phyloP scores from a whole-genome alignment of 1,140 invertebrate species.

The Bombus waltoni region DNA sequence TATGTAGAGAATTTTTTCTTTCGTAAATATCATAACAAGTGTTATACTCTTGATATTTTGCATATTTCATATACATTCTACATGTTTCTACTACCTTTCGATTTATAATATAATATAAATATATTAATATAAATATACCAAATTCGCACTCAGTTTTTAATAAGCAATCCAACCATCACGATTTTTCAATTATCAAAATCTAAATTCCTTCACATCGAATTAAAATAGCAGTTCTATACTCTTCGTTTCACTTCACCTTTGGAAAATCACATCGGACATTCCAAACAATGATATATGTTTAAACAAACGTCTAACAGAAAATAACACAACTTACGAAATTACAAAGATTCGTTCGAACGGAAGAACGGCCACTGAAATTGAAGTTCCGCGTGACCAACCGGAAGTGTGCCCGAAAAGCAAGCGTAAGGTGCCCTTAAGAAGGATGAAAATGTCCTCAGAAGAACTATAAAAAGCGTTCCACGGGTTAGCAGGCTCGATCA shows the following conservation, averaged over 20 bases:
- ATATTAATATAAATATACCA: no score
- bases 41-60: neutral
- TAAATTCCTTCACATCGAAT: neutral
- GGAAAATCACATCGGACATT: neutral
- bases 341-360: neutral
- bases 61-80: neutral
- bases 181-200: neutral
- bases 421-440: neutral
- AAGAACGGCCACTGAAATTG: neutral
- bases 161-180: neutral
- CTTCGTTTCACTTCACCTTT: no score
- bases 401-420: constrained; percentile 35
- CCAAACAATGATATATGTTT: neutral
- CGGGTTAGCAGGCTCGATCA: neutral
- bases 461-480: constrained; percentile 13
- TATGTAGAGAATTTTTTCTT: no score
- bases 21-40: neutral
- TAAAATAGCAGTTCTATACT: neutral
- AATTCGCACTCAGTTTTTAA: neutral
- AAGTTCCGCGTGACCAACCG: neutral
- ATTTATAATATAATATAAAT: neutral
- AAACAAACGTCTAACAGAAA: neutral
- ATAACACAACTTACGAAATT: neutral
- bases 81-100: neutral
- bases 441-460: constrained; percentile 26